Evolutionary conservation across 1,140 invertebrate species (phyloP).

Genomic region (Planococcus citri): DNA sequence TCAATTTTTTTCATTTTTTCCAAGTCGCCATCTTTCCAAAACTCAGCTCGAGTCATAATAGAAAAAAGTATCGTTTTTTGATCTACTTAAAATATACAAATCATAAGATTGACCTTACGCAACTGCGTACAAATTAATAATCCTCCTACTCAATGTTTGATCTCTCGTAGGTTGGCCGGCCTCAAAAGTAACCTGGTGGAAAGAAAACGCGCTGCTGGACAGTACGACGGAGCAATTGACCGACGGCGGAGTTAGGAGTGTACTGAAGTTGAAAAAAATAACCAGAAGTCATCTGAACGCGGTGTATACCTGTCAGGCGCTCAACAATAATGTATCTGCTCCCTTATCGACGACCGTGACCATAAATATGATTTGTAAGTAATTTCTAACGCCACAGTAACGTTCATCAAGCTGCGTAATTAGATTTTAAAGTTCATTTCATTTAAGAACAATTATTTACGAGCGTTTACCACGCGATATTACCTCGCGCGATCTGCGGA

Average conservation of each 20-base stretch:
- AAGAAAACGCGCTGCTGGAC: slow-evolving; percentile 56
- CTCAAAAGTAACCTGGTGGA: slow-evolving; percentile 73
- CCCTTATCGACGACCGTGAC: slow-evolving; percentile 32
- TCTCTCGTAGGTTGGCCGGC: slow-evolving; percentile 55
- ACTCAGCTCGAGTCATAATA: too few relatives aligned
- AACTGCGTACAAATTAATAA: too few relatives aligned
- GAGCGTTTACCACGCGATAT: slow-evolving; percentile 1
- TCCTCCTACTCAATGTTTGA: too few relatives aligned
- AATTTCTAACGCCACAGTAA: not conserved
- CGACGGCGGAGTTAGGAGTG: slow-evolving; percentile 36
- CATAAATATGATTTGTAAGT: slow-evolving; percentile 13
- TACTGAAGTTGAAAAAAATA: slow-evolving; percentile 42
- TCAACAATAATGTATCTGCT: slow-evolving; percentile 63
- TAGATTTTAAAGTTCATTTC: slow-evolving; percentile 4
- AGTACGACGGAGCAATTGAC: slow-evolving; percentile 36
- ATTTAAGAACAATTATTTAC: slow-evolving; percentile 4
- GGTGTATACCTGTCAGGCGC: slow-evolving; percentile 66
- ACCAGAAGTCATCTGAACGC: slow-evolving; percentile 60
- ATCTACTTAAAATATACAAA: too few relatives aligned
- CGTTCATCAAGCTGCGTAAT: not conserved
- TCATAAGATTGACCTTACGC: too few relatives aligned
- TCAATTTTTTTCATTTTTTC: too few relatives aligned
- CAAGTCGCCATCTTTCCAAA: too few relatives aligned
- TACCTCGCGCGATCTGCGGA: not conserved
- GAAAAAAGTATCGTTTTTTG: too few relatives aligned